A percentile compares a stretch with the other conserved stretches of the same genome.
Evolutionary conservation across 2,888 invertebrate species (phyloP).

Genomic region (Stenolophus ochropezus): DNA sequence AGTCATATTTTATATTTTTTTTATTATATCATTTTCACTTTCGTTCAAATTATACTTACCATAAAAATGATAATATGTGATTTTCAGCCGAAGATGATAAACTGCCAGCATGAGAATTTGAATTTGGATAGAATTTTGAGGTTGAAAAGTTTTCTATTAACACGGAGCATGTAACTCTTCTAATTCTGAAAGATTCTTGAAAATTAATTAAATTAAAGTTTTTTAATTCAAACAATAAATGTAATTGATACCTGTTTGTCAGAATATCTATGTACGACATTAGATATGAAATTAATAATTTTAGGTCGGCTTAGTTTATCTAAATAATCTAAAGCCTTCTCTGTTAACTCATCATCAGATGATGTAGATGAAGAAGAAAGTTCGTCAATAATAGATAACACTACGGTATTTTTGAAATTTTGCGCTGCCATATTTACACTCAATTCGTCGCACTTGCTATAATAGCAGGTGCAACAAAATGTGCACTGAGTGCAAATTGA

Average conservation of each 20-base stretch:
- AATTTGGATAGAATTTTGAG: not conserved
- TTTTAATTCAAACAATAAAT: not conserved
- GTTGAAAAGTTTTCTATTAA: not conserved
- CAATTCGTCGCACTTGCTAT: not conserved
- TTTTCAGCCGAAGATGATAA: slow-evolving; percentile 14
- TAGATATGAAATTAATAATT: not conserved
- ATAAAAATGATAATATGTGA: slow-evolving; percentile 21
- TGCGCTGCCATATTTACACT: not conserved
- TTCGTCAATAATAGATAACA: not conserved
- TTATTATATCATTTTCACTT: not conserved
- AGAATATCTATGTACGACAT: not conserved
- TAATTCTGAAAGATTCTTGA: too few species aligned
- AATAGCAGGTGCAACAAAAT: not conserved
- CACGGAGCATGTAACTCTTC: not conserved
- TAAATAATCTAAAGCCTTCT: not conserved
- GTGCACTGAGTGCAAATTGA: too few species aligned
- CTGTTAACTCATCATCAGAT: not conserved
- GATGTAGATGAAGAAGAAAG: not conserved
- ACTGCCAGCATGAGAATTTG: not conserved
- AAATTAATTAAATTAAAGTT: not conserved
- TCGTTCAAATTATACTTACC: not conserved
- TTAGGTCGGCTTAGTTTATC: not conserved
- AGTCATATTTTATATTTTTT: not conserved
- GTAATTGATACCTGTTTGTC: not conserved
- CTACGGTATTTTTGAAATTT: not conserved